These are phyloP conservation scores for Laterallus jamaicensis DNA, from an alignment of 2,113 vertebrate species.

Conservation along the genomic window DNA sequence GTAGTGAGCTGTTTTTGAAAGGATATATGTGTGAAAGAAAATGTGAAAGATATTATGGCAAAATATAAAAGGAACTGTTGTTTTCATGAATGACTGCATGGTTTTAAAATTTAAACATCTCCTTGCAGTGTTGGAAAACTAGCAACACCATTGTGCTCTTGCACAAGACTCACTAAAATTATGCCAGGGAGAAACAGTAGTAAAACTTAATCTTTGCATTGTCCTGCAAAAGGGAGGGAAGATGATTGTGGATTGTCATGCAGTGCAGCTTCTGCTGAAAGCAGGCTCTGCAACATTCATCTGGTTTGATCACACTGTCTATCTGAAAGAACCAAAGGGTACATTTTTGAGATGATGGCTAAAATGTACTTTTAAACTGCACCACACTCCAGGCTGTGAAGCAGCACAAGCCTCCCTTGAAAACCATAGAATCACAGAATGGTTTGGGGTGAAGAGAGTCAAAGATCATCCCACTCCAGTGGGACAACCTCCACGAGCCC, in stretches of 20 bases:
- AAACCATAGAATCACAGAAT: neutral
- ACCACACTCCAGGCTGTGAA: neutral
- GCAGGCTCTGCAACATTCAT: neutral
- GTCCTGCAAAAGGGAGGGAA: neutral
- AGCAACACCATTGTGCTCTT: neutral
- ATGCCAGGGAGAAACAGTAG: neutral
- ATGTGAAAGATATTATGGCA: neutral
- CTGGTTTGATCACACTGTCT: neutral
- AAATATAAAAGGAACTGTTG: neutral
- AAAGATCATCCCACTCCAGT: too few species aligned
- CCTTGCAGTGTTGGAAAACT: neutral
- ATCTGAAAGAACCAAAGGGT: neutral
- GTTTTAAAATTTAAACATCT: slow-evolving; percentile 22
- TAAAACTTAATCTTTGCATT: neutral
- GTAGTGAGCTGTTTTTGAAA: neutral
- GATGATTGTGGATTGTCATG: neutral
- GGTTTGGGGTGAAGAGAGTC: too few species aligned
- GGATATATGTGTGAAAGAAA: neutral
- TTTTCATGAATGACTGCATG: neutral
- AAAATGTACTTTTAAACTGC: neutral
- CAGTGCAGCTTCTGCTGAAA: neutral
- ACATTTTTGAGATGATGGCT: neutral
- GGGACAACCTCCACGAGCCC: too few species aligned
- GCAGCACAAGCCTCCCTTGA: neutral
- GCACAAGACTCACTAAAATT: neutral